phyloP scores from a whole-genome alignment of 2,113 vertebrate genomes.

The Megaceryle maxima region DNA sequence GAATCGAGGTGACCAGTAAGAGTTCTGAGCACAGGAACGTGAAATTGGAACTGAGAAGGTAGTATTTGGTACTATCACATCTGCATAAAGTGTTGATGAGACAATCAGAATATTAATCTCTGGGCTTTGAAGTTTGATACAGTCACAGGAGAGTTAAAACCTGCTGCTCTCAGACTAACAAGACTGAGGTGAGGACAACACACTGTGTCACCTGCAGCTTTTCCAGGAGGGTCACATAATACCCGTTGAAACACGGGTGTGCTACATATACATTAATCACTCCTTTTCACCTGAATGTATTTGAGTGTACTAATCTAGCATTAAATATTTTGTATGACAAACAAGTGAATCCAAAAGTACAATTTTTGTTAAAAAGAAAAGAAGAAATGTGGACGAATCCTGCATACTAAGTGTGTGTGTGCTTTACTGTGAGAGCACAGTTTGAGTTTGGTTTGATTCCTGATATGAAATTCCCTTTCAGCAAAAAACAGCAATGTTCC shows the following conservation, averaged over 20 bases:
- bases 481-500: background rate
- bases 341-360: background rate
- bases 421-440: background rate
- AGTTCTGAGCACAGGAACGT: background rate
- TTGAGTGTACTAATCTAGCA: background rate
- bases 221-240: rapidly evolving
- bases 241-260: background rate
- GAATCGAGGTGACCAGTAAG: background rate
- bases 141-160: background rate
- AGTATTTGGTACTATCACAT: background rate
- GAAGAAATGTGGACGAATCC: background rate
- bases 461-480: background rate
- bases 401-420: background rate
- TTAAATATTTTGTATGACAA: background rate
- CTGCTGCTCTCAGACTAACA: background rate
- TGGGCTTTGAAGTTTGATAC: background rate
- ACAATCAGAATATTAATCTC: background rate
- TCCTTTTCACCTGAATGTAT: background rate
- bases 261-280: background rate
- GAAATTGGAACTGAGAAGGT: background rate
- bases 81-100: background rate
- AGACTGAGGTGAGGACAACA: background rate
- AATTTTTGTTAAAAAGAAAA: background rate
- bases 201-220: background rate
- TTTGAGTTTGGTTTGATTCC: background rate